Percentiles rank a stretch among this genome's conserved stretches.
Evolutionary conservation across 2,797 vertebrate species (phyloP).

Genomic region (Myotis findleyi): DNA sequence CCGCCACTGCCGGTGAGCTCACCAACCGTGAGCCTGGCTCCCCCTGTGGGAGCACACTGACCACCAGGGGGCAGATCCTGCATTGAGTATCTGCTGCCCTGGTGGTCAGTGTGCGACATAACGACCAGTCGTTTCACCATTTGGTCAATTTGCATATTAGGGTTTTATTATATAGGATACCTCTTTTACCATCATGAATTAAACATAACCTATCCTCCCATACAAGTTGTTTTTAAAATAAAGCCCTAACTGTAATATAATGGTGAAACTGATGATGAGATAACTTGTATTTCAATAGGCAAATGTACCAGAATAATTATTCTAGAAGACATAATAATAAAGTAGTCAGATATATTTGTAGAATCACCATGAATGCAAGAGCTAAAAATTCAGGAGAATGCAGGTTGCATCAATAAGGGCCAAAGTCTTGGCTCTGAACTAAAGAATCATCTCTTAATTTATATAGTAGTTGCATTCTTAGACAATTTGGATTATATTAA

Average conservation of each 20-base stretch:
- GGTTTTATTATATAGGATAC: neutral
- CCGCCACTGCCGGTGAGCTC: too few species aligned
- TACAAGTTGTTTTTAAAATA: neutral
- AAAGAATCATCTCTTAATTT: constrained; percentile 5
- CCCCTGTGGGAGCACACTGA: too few species aligned
- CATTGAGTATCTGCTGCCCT: too few species aligned
- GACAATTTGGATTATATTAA: neutral
- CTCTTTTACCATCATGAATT: neutral
- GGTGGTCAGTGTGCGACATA: too few species aligned
- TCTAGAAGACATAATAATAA: constrained; percentile 30
- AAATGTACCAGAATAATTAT: neutral
- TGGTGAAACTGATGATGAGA: constrained; percentile 41
- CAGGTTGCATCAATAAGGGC: neutral
- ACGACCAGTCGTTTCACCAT: too few species aligned
- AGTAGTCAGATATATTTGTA: neutral
- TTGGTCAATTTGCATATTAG: too few species aligned
- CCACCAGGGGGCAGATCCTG: too few species aligned
- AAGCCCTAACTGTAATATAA: constrained; percentile 34
- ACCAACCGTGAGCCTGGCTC: too few species aligned
- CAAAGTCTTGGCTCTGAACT: neutral
- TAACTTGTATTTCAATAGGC: constrained; percentile 17
- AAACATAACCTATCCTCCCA: constrained; percentile 10
- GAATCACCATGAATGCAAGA: neutral
- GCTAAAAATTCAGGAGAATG: neutral
- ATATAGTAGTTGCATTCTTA: neutral